Percentiles rank a stretch among this genome's conserved stretches.
Evolutionary conservation across 2,113 vertebrate species (phyloP).

Genomic region (Tyto alba): DNA sequence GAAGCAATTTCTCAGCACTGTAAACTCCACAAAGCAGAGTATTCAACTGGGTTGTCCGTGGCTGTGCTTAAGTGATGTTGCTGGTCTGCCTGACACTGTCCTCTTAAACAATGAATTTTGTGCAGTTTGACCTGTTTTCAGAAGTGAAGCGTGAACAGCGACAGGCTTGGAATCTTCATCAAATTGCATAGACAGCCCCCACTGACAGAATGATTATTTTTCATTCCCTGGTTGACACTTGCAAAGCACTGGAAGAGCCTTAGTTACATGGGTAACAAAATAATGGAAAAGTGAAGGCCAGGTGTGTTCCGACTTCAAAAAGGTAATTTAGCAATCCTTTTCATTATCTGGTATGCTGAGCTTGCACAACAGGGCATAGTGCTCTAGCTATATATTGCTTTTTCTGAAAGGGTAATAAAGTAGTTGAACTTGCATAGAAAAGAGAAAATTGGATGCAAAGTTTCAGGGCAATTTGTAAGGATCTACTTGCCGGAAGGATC

Average conservation of each 20-base stretch:
- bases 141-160: not conserved
- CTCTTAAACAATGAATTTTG: fast-evolving
- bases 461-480: not conserved
- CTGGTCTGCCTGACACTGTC: not conserved
- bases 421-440: no score
- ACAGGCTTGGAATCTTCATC: not conserved
- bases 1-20: not conserved
- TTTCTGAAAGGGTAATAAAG: not conserved
- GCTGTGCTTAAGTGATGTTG: not conserved
- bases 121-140: no score
- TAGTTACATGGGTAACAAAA: not conserved
- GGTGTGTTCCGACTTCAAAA: not conserved
- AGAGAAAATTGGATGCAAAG: not conserved
- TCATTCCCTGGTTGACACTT: no score
- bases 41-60: not conserved
- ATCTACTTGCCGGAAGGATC: not conserved
- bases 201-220: not conserved
- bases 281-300: not conserved
- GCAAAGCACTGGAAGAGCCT: not conserved
- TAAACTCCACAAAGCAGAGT: not conserved
- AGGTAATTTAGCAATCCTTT: not conserved
- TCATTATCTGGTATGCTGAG: not conserved
- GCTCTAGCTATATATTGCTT: not conserved
- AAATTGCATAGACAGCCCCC: not conserved
- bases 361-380: not conserved